phyloP scores from a whole-genome alignment of 2,888 invertebrate species.

The Drosophila stalkeri region DNA sequence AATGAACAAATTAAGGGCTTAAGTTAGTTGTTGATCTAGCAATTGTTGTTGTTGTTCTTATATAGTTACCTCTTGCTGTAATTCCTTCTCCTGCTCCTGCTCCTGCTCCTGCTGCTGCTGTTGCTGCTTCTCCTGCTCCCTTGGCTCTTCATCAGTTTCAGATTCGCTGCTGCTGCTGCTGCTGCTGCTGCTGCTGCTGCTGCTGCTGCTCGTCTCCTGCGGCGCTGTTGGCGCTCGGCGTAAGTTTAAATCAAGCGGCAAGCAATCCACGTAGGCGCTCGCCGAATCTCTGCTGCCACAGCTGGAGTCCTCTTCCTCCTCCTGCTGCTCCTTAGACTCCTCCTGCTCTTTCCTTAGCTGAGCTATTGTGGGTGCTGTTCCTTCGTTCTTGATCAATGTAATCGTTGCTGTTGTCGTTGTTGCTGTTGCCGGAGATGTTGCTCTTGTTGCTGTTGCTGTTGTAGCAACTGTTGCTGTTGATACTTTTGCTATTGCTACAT shows the following conservation, averaged over 20 bases:
- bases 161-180: background rate
- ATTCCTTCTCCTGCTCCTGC: background rate
- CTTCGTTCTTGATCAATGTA: constrained; percentile 51
- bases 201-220: constrained; percentile 48
- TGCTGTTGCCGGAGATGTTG: constrained; percentile 30
- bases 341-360: background rate
- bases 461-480: constrained; percentile 10
- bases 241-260: constrained; percentile 65
- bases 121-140: no score
- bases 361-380: constrained; percentile 37
- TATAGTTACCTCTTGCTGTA: background rate
- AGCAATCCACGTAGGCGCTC: constrained; percentile 56
- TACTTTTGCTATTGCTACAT: constrained; percentile 12
- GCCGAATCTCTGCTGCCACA: constrained; percentile 55
- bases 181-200: constrained; percentile 9
- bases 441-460: constrained; percentile 39
- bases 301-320: constrained; percentile 51
- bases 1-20: constrained; percentile 32
- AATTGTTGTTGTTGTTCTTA: constrained; percentile 6
- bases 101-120: background rate
- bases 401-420: constrained; percentile 37
- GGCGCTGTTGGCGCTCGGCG: constrained; percentile 54
- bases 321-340: constrained; percentile 11
- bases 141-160: no score
- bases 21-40: constrained; percentile 37